A percentile compares a stretch with the other conserved stretches of the same genome.
phyloP scores from a whole-genome alignment of 2,888 invertebrate genomes.

The Cephus pygmeus region DNA sequence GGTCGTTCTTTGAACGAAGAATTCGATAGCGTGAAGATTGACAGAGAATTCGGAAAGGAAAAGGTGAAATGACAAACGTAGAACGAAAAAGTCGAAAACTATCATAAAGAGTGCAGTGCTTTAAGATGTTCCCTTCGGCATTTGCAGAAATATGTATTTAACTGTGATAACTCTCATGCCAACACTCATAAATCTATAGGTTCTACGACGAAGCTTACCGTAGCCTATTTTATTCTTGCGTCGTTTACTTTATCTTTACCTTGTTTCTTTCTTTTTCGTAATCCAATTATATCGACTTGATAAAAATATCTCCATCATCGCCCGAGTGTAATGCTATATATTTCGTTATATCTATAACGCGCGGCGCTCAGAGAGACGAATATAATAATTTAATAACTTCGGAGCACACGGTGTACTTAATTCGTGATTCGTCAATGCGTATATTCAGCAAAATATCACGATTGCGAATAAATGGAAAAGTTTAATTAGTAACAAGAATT shows the following conservation, averaged over 20 bases:
- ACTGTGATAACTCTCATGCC: conserved; percentile 56
- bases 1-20: too few relatives aligned
- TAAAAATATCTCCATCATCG: too few relatives aligned
- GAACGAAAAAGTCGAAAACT: conserved; percentile 11
- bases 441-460: too few relatives aligned
- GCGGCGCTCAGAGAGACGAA: neutral
- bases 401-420: conserved; percentile 1
- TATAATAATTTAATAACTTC: neutral
- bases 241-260: neutral
- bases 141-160: conserved; percentile 46
- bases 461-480: too few relatives aligned
- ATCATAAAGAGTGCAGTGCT: conserved; percentile 27
- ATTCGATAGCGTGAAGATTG: too few relatives aligned
- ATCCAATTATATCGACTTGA: too few relatives aligned
- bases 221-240: conserved; percentile 4
- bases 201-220: conserved; percentile 14
- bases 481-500: too few relatives aligned
- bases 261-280: neutral
- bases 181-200: conserved; percentile 31
- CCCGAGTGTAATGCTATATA: too few relatives aligned
- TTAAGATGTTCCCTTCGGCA: conserved; percentile 39
- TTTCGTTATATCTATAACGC: too few relatives aligned
- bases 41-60: too few relatives aligned
- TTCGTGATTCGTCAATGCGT: too few relatives aligned
- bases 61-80: conserved; percentile 13